These are phyloP conservation scores for Mythimna vitellina DNA, from an alignment of 2,888 invertebrate genomes.

Conservation along the genomic window DNA sequence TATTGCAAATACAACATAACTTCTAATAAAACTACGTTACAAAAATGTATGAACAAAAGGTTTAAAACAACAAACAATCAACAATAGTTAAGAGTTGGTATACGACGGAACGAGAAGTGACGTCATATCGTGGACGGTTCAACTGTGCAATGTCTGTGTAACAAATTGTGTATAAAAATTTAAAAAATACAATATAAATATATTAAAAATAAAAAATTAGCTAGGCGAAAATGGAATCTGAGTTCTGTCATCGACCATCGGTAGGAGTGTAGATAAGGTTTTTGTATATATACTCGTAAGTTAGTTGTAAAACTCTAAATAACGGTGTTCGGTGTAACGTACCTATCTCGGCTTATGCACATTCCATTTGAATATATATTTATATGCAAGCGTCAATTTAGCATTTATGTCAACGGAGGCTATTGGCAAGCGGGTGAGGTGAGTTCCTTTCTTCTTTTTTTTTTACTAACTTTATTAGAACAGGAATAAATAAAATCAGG, in stretches of 20 bases:
- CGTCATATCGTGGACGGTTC: constrained; percentile 84
- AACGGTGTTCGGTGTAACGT: constrained; percentile 89
- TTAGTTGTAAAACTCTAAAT: constrained; percentile 80
- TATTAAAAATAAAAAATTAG: constrained; percentile 75
- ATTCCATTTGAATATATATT: constrained; percentile 87
- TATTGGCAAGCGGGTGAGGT: constrained; percentile 78
- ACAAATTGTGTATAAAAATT: constrained; percentile 84
- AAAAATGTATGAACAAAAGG: neutral
- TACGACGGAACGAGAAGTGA: constrained; percentile 71
- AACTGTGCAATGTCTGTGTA: constrained; percentile 89
- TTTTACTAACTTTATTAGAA: neutral
- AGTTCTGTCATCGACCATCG: constrained; percentile 86
- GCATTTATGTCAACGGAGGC: constrained; percentile 73
- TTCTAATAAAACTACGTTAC: neutral
- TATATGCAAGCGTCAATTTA: constrained; percentile 89
- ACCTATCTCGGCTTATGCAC: constrained; percentile 89
- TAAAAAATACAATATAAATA: constrained; percentile 65
- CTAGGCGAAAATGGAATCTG: constrained; percentile 88
- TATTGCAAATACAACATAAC: neutral
- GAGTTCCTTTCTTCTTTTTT: constrained; percentile 44
- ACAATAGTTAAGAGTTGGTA: constrained; percentile 71
- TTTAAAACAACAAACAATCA: constrained; percentile 9
- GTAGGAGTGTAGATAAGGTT: constrained; percentile 82
- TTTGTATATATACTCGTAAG: constrained; percentile 87
- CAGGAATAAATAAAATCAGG: neutral